phyloP scores from a whole-genome alignment of 2,113 vertebrate genomes.

The Amphiprion ocellaris region DNA sequence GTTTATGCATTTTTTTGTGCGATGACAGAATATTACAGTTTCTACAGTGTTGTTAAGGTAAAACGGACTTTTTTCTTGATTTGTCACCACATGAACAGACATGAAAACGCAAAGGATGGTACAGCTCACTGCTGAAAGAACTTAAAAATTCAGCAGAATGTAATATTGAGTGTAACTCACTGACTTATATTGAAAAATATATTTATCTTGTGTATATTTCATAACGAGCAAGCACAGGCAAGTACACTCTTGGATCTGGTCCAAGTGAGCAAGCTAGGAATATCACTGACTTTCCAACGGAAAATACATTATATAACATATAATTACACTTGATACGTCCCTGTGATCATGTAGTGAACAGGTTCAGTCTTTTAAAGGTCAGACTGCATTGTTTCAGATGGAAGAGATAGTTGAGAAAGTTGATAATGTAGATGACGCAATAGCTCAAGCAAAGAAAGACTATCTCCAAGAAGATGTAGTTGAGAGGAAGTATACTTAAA shows the following conservation, averaged over 20 bases:
- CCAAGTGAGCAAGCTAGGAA: background rate
- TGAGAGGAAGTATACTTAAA: too few species aligned
- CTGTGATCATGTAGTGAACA: background rate
- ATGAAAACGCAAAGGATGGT: background rate
- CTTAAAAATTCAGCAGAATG: constrained; percentile 2
- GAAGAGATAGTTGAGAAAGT: background rate
- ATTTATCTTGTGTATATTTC: constrained; percentile 6
- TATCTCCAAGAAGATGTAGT: background rate
- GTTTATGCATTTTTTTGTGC: too few species aligned
- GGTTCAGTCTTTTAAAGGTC: background rate
- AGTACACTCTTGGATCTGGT: background rate
- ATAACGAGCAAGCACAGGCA: constrained; percentile 4
- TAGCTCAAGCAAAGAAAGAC: background rate
- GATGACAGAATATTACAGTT: too few species aligned
- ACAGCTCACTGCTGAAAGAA: background rate
- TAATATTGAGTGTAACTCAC: background rate
- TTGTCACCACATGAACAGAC: background rate
- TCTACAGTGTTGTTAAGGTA: background rate
- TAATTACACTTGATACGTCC: constrained; percentile 4
- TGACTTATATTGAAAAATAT: background rate
- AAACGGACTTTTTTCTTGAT: background rate
- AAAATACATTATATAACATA: constrained; percentile 8
- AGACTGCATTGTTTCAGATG: background rate
- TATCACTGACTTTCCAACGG: background rate
- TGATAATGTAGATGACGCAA: background rate